These are phyloP conservation scores for Sycophila texana DNA, from an alignment of 2,888 invertebrate species.

Conservation along the genomic window DNA sequence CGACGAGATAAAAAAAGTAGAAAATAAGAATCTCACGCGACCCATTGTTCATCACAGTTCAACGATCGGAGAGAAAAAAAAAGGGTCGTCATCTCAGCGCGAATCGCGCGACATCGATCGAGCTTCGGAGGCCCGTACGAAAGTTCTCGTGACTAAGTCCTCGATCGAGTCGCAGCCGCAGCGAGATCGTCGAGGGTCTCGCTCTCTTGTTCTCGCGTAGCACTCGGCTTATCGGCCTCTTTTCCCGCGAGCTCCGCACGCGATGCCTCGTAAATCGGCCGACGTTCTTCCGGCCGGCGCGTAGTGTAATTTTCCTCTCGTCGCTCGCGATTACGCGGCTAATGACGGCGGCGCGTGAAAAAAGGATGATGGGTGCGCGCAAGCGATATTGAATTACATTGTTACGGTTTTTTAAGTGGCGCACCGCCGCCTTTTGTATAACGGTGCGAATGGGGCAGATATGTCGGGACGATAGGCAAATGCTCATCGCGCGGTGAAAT, in stretches of 20 bases:
- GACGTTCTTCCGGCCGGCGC: slow-evolving; percentile 21
- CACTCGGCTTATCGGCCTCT: background rate
- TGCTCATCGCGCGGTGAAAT: no score
- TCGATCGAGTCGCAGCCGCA: slow-evolving; percentile 18
- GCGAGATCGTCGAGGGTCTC: background rate
- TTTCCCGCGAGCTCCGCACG: background rate
- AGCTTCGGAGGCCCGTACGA: background rate
- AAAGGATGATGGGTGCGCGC: background rate
- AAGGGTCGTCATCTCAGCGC: background rate
- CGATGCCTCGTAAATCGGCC: background rate
- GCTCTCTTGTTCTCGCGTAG: slow-evolving; percentile 1
- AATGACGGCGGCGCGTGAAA: background rate
- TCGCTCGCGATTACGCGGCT: slow-evolving; percentile 28
- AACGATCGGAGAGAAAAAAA: background rate
- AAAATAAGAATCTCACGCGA: no score
- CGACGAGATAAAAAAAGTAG: no score
- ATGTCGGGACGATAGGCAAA: no score
- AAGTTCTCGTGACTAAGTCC: background rate
- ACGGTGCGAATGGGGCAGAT: no score
- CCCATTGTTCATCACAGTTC: no score
- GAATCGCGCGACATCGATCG: slow-evolving; percentile 6
- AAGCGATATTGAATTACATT: slow-evolving; percentile 5
- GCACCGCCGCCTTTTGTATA: background rate
- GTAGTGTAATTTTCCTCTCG: slow-evolving; percentile 46
- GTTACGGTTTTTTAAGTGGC: background rate